Conservation (phyloP, 2,888 invertebrate genomes). For the Coronaproctus castanopsis region DNA sequence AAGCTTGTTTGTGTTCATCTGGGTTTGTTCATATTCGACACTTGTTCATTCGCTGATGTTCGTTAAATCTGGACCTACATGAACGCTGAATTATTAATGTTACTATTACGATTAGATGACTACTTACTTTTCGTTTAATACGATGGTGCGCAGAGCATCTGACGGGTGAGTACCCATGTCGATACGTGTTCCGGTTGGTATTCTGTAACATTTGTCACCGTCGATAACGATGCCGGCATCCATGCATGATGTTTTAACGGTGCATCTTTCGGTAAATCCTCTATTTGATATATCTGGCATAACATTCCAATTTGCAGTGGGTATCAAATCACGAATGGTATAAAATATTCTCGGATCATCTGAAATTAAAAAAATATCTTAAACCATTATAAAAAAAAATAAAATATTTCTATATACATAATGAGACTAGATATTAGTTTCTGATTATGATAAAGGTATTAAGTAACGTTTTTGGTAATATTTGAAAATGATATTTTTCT, state of each 20-base stretch:
- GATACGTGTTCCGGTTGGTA: conserved; percentile 83
- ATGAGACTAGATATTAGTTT: too few species aligned
- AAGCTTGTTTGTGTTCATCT: too few species aligned
- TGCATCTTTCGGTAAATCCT: conserved; percentile 52
- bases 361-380: conserved; percentile 23
- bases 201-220: conserved; percentile 79
- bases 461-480: too few species aligned
- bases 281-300: conserved; percentile 8
- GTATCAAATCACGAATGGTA: conserved; percentile 77
- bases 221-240: conserved; percentile 86
- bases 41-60: too few species aligned
- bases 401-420: too few species aligned
- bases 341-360: conserved; percentile 66
- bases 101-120: too few species aligned
- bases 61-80: too few species aligned
- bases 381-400: conserved; percentile 1
- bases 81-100: too few species aligned
- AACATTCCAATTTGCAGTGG: conserved; percentile 32
- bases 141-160: conserved; percentile 58
- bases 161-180: conserved; percentile 62
- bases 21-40: too few species aligned
- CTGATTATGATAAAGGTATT: too few species aligned
- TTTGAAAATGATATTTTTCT: too few species aligned
- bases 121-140: background rate
- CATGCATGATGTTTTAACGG: conserved; percentile 69